Conservation (phyloP, 1,140 invertebrate genomes). For the Aporrectodea caliginosa region DNA sequence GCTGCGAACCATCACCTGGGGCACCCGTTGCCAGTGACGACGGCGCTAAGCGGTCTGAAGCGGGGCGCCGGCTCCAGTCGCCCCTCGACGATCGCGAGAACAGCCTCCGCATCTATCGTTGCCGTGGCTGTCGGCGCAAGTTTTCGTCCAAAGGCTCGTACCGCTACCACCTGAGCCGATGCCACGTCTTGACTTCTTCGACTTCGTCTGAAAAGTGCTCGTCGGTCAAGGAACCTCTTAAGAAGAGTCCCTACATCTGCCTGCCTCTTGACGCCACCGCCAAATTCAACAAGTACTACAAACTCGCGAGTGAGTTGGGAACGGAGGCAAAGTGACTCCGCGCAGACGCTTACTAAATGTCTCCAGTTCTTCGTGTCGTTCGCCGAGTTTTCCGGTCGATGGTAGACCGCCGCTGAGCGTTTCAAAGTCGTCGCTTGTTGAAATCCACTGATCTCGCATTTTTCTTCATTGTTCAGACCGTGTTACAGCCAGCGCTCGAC, state of each 20-base stretch:
- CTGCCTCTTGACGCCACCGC: constrained; percentile 31
- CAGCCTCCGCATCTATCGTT: neutral
- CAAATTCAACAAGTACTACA: constrained; percentile 34
- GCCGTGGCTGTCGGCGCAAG: constrained; percentile 76
- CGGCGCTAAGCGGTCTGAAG: neutral
- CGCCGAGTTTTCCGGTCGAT: no score
- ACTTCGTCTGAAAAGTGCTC: constrained; percentile 72
- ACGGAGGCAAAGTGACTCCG: constrained; percentile 32
- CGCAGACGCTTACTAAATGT: no score
- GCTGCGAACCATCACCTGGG: neutral
- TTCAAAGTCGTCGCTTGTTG: no score
- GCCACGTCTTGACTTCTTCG: constrained; percentile 69
- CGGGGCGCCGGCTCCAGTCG: neutral
- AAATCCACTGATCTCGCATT: no score
- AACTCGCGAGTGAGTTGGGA: constrained; percentile 32
- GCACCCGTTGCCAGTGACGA: neutral
- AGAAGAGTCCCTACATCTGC: constrained; percentile 26
- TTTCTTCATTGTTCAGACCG: no score
- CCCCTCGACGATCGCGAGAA: neutral
- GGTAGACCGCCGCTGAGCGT: no score
- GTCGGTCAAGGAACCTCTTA: neutral
- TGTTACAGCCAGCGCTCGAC: no score
- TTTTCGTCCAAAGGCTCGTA: constrained; percentile 96
- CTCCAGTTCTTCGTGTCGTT: no score
- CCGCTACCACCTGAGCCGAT: constrained; percentile 90